Evolutionary conservation across 2,797 vertebrate genomes (phyloP), one percentile per base, ranked within the genome.

Genomic region (Smutsia gigantea): DNA sequence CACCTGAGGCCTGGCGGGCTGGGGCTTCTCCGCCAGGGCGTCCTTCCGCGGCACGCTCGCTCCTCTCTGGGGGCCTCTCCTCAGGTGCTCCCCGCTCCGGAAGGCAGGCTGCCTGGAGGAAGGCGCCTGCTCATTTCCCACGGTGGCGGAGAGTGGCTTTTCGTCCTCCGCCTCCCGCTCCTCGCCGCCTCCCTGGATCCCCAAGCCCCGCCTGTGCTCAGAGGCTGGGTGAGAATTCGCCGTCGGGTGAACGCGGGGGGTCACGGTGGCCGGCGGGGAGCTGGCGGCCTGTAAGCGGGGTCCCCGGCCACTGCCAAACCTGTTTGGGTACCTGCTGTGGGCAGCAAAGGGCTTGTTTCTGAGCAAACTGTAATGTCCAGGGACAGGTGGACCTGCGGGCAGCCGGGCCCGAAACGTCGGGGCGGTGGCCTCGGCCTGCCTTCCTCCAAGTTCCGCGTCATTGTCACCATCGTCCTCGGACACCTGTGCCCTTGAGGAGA

Each of bases 71-170:
- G 98, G 34, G 87, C 95, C 98, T 93, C 96, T 98, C 81, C 98
- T 98, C 19, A 95, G 98, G 13, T 96, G 96, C 87, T 98, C 97
- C 31, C 87, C 4, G 51, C 94, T 64, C 13, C 68, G 63, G 96
- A 97, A 95, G 95, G 96, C 97, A 21, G 97, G 97, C 88, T 98
- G 97, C 85, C 97, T 98, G 86, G 98, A 96, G 0, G 98, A 95
- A 18, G 97, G 31, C 84, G 86, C 59, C 25, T 92, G 79, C 31
- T 87, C 82, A 4, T 63, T 87, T 77, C 90, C 74, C 81, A 51
- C 81, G 0, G 97, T 92, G 78, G 97, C 92, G n/a, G 96, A 77
- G 49, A 98, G 96, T 0, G 98, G 98, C 39, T 59, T 97, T 97
- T 97, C 97, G 1, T 96, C 94, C 93, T 95, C 93, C 18, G 17